A percentile compares a stretch with the other conserved stretches of the same genome.
Evolutionary conservation across 1,140 invertebrate species (phyloP).

Genomic region (Hydropsyche tenuis): DNA sequence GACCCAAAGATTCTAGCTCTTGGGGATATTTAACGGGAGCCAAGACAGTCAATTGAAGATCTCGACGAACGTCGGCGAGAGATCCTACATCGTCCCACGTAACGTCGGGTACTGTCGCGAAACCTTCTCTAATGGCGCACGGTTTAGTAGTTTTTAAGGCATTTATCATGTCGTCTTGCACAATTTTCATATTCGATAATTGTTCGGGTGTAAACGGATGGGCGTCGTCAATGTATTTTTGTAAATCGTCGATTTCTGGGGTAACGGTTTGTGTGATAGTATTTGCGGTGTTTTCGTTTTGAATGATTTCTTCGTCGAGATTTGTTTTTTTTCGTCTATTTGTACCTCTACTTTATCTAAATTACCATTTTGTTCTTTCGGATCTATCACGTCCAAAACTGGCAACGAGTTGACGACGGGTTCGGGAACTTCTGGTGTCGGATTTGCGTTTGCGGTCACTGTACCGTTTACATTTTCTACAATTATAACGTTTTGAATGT

Average conservation of each 20-base stretch:
- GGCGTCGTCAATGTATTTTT: conserved; percentile 53
- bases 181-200: conserved; percentile 70
- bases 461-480: conserved; percentile 27
- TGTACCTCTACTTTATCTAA: conserved; percentile 9
- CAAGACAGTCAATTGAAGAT: conserved; percentile 89
- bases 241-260: conserved; percentile 46
- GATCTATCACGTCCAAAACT: not conserved
- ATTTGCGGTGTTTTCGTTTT: not conserved
- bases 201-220: conserved; percentile 66
- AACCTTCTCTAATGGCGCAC: conserved; percentile 96
- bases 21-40: conserved; percentile 89
- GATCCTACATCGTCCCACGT: conserved; percentile 98
- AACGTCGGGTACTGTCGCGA: conserved; percentile 95
- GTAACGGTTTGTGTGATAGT: conserved; percentile 38
- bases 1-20: conserved; percentile 77
- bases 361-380: conserved; percentile 30
- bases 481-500: not conserved
- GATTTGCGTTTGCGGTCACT: not conserved
- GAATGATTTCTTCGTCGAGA: conserved; percentile 42
- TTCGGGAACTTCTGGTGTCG: not conserved
- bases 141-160: conserved; percentile 87
- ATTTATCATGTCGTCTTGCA: conserved; percentile 75
- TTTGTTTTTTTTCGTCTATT: conserved; percentile 25
- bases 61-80: conserved; percentile 83
- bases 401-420: not conserved